Evolutionary conservation across 2,888 invertebrate species (phyloP), one percentile per base, ranked within the genome.

Genomic region (Limnephilus lunatus): DNA sequence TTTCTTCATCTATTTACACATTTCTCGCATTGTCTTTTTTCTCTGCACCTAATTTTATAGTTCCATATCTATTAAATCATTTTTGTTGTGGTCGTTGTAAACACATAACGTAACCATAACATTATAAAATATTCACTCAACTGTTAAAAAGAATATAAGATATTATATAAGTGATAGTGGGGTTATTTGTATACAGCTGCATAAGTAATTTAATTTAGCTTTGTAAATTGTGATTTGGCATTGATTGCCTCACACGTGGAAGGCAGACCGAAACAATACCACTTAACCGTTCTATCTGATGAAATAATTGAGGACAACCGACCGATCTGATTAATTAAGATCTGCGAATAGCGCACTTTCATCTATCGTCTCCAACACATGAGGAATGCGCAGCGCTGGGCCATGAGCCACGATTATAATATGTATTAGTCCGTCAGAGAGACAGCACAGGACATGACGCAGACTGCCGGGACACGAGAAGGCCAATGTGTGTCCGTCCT

Each of bases 261-360:
- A 68, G 68, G 68, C 25, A 68, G 25, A 25, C 68, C 68, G 68
- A n/a, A 68, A 68, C 68, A 68, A 68, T 25, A 68, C 68, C 68
- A 68, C 68, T 68, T 68, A 68, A 68, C 68, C 25, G 11, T 68
- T 68, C 68, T n/a, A 68, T 68, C 68, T 68, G 68, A 68, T 68
- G 25, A 68, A 68, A 68, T 68, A 68, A n/a, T 68, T 68, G 68
- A 68, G 25, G 9, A 68, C 68, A 68, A 68, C 68, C 68, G n/a
- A 68, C 68, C n/a, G 68, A 68, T 68, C 68, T 68, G 68, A 68
- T 68, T 68, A 68, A 68, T 68, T 68, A 68, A n/a, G 68, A 68
- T 68, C 68, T 68, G n/a, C 68, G 68, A 68, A 68, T 68, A 68
- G 68, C 25, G 68, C 68, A 68, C 68, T 68, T 68, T 68, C 68